Evolutionary conservation across 2,888 invertebrate species (phyloP).

Genomic region (Tipula confusa): DNA sequence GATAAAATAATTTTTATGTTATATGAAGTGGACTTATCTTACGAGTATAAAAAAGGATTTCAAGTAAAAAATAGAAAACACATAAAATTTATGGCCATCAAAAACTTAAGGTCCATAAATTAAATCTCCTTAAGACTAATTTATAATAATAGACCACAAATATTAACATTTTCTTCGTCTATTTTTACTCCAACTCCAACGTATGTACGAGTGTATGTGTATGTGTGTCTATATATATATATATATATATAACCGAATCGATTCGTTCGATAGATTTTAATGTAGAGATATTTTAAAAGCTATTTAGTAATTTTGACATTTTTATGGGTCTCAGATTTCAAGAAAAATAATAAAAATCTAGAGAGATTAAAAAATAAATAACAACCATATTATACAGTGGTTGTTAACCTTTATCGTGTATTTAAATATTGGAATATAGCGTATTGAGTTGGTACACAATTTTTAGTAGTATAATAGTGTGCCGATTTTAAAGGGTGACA

Average conservation of each 20-base stretch:
- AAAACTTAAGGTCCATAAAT: not conserved
- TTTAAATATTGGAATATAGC: too few species aligned
- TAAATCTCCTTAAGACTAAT: not conserved
- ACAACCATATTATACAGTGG: not conserved
- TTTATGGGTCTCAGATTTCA: constrained; percentile 12
- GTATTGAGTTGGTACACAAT: too few species aligned
- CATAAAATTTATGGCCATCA: not conserved
- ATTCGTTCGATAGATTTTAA: not conserved
- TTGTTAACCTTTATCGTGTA: not conserved
- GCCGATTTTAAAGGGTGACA: too few species aligned
- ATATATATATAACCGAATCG: not conserved
- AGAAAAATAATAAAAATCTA: not conserved
- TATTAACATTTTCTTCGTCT: not conserved
- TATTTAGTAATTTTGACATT: constrained; percentile 25
- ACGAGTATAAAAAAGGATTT: too few species aligned
- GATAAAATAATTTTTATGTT: too few species aligned
- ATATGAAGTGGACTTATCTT: too few species aligned
- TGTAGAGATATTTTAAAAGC: constrained; percentile 12
- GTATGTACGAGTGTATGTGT: too few species aligned
- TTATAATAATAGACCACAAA: not conserved
- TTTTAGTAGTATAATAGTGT: too few species aligned
- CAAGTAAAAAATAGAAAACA: too few species aligned
- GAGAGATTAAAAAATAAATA: not conserved
- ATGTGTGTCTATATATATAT: too few species aligned
- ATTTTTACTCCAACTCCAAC: too few species aligned